Evolutionary conservation across 2,113 vertebrate species (phyloP), one percentile per base, ranked within the genome.

Genomic region (Bufo gargarizans): DNA sequence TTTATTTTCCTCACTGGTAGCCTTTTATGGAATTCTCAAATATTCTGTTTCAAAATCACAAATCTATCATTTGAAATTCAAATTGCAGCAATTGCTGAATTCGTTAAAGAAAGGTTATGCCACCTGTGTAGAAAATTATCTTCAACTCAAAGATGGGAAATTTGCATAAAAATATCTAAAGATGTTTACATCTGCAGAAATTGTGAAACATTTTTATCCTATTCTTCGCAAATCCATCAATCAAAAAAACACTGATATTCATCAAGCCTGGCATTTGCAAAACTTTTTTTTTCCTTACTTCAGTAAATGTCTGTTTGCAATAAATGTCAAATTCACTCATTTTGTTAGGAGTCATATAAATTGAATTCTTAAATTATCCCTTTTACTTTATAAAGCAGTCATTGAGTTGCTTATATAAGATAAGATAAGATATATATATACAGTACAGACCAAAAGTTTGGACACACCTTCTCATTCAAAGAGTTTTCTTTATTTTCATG

Each of bases 181-280:
- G 11, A 76, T 20, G 45, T 76, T 76, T 76, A 49, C 72, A 76
- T 50, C 8, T 20, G 20, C 45, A 49, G 17, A 76, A 45, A 74
- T 49, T 47, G 33, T 47, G 3, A 47, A 47, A 6, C 33, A 74
- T 47, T 76, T 71, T 49, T 50, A 76, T 45, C 47, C 45, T 76
- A 20, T 76, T 76, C 45, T 76, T 74, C 20, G 45, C 14, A 76
- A 76, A 49, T 76, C 20, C 4, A 72, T 16, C 22, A 6, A 9
- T 76, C 16, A 10, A 45, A 49, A 76, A 76, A 76, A 76, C 17
- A 50, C 16, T 20, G 72, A 76, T 76, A 76, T 20, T 76, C 45
- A 76, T 49, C 72, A 76, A 50, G 72, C 17, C 3, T 76, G 72
- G 72, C 72, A 76, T 76, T 76, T 76, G 47, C 45, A 10, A 76